Percentiles rank a stretch among this genome's conserved stretches.
Evolutionary conservation across 2,797 vertebrate genomes (phyloP).

Genomic region (Gymnoscopelus microlampas): DNA sequence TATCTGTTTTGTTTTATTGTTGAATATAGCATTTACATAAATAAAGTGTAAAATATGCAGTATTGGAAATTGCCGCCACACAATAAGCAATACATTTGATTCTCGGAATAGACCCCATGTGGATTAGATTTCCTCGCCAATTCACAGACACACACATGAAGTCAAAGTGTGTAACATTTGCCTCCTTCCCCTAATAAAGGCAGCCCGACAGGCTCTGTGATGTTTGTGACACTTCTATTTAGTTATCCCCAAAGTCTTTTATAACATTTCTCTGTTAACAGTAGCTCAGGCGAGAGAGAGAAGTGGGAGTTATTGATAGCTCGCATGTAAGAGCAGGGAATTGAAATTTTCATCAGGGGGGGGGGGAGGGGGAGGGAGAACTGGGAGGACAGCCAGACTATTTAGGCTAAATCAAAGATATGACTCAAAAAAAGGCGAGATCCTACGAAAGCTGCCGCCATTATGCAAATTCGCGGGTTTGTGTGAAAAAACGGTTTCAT

Average conservation of each 20-base stretch:
- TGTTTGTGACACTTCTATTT: constrained; percentile 50
- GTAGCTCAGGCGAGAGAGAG: constrained; percentile 35
- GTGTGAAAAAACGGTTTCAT: constrained; percentile 80
- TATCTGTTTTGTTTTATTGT: constrained; percentile 14
- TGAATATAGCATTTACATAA: constrained; percentile 40
- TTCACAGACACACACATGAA: neutral
- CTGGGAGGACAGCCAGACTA: constrained; percentile 73
- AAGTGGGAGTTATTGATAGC: constrained; percentile 68
- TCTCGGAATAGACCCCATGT: neutral
- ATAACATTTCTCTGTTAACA: constrained; percentile 41
- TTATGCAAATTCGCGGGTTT: constrained; percentile 71
- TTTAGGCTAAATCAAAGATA: constrained; percentile 78
- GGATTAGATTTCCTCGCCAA: constrained; percentile 15
- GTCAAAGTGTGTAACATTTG: neutral
- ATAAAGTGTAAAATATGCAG: constrained; percentile 8
- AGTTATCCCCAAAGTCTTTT: constrained; percentile 43
- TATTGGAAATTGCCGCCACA: constrained; percentile 9
- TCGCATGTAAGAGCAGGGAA: constrained; percentile 62
- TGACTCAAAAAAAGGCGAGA: constrained; percentile 61
- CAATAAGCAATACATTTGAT: constrained; percentile 4
- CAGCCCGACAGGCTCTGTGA: constrained; percentile 8
- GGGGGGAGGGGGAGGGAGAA: constrained; percentile 56
- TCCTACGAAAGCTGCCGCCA: constrained; percentile 58
- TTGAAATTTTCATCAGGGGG: constrained; percentile 74
- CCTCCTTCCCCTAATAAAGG: constrained; percentile 23